Percentiles rank a stretch among this genome's conserved stretches.
Conservation (phyloP, 2,888 invertebrate genomes). For the Dasysyrphus albostriatus region DNA sequence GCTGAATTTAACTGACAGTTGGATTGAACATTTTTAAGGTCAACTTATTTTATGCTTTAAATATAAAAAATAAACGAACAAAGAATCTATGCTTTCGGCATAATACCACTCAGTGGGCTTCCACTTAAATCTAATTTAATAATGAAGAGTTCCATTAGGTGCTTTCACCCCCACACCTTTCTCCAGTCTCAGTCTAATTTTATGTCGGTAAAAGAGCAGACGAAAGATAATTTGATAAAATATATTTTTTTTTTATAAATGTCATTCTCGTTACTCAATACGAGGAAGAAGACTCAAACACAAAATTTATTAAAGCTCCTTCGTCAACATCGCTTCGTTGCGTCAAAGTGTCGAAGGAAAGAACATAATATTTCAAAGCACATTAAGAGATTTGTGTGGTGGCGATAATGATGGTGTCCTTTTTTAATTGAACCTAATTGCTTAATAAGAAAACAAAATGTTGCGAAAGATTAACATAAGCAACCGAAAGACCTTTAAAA, state of each 20-base stretch:
- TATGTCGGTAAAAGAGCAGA: neutral
- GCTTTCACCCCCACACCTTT: neutral
- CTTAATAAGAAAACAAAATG: constrained; percentile 9
- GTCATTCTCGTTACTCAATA: neutral
- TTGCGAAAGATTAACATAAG: constrained; percentile 4
- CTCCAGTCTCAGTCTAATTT: neutral
- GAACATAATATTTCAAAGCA: constrained; percentile 4
- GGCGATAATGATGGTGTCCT: constrained; percentile 1
- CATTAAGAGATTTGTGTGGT: constrained; percentile 7
- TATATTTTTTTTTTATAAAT: neutral
- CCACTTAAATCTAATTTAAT: constrained; percentile 10
- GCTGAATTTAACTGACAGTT: constrained; percentile 10
- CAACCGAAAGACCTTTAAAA: neutral
- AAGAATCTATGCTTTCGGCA: neutral
- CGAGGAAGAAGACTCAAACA: neutral
- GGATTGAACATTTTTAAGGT: constrained; percentile 5
- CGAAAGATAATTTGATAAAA: constrained; percentile 4
- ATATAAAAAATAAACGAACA: neutral
- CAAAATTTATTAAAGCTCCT: neutral
- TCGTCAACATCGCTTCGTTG: neutral
- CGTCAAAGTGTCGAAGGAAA: constrained; percentile 11
- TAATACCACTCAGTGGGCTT: neutral
- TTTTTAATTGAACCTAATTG: constrained; percentile 26
- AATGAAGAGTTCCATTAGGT: neutral
- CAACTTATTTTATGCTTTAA: neutral